Evolutionary conservation across 1,140 invertebrate genomes (phyloP).

Genomic region (Drosophila hydei): DNA sequence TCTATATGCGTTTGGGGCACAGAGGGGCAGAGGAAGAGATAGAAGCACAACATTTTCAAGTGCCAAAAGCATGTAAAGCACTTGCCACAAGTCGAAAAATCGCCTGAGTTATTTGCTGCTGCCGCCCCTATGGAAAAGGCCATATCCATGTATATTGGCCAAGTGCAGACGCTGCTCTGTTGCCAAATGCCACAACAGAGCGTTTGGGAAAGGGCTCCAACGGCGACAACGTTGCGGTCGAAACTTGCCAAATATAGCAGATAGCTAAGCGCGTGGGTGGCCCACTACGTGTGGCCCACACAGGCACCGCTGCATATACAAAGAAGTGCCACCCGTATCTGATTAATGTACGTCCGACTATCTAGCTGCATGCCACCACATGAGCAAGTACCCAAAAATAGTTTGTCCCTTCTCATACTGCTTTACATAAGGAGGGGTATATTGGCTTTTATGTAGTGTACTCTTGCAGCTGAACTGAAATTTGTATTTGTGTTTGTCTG

Average conservation of each 20-base stretch:
- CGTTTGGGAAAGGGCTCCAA: conserved; percentile 15
- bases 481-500: too few relatives aligned
- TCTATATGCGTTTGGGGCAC: not conserved
- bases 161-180: conserved; percentile 7
- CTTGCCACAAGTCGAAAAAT: conserved; percentile 20
- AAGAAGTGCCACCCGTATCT: conserved; percentile 19
- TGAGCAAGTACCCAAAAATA: not conserved
- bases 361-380: conserved; percentile 2
- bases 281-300: conserved; percentile 10
- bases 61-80: conserved; percentile 45
- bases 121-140: not conserved
- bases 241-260: conserved; percentile 54
- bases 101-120: conserved; percentile 19
- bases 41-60: conserved; percentile 27
- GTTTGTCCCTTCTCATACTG: not conserved
- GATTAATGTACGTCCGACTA: conserved; percentile 28
- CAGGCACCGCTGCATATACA: not conserved
- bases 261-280: conserved; percentile 12
- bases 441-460: too few relatives aligned
- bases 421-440: too few relatives aligned
- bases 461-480: too few relatives aligned
- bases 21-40: not conserved
- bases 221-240: conserved; percentile 58
- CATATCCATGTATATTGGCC: conserved; percentile 26
- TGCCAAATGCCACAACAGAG: conserved; percentile 32